Evolutionary conservation across 2,113 vertebrate species (phyloP), one percentile per base, ranked within the genome.

Genomic region (Neogale vison): DNA sequence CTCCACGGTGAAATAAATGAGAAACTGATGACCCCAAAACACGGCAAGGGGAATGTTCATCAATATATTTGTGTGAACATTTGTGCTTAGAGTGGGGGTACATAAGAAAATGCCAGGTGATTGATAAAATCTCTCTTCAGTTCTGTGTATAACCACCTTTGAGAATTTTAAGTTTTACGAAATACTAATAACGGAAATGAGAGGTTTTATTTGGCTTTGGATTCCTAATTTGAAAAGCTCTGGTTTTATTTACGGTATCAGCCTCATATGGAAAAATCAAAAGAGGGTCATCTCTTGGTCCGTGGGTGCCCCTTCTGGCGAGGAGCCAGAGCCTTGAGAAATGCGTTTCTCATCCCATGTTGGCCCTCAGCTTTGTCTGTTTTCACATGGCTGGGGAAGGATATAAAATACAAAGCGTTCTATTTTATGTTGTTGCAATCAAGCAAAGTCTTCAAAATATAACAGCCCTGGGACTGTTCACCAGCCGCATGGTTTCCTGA

Each of bases 1-100:
- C 95, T 93, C 90, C 85, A 97, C 96, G 94, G 97, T 82, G 93
- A 98, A 98, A 97, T 97, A 98, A 96, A 82, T 55, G 39, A 65
- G 93, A 98, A 97, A 95, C 26, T 93, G 96, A 93, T 98, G 91
- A 96, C 97, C 77, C 95, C 90, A 80, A 96, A 97, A 95, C 95
- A 39, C n/a, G 84, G 94, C 76, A 86, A 76, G 97, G 76, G 87
- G 91, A 88, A 96, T 93, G 55, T 23, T 50, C 47, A 39, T 96
- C 65, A 42, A 31, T 96, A 88, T 92, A 74, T 95, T 95, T 95
- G 57, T 2, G 6, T 42, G 42, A 95, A 92, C 90, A 74, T 94
- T 96, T 94, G 65, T 2, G 6, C 42, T 31, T 45, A 55, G 26
- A 11, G 26, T 50, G 24, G 69, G 80, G 8, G 23, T 94, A 42